Base-by-base conservation (phyloP, 2,113 vertebrate species). In the Coregonus clupeaformis region DNA sequence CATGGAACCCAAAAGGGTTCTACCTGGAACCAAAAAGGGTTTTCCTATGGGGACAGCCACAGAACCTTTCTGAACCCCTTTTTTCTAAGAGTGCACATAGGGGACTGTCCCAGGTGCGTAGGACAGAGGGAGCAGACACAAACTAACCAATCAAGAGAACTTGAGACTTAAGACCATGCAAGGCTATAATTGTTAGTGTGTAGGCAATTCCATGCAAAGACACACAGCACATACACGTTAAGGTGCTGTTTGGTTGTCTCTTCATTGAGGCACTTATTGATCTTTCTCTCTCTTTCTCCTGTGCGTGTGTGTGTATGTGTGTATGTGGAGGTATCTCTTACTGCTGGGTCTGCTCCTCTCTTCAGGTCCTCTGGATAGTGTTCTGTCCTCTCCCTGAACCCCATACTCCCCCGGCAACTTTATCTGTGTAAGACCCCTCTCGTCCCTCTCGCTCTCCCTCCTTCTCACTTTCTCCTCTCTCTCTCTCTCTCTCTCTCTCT, bases 381-480 rank as follows among this genome's bases (percentile, higher is more conserved):
- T 68, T 42, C 66, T 68, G 67, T 22, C 66, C 66, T 68, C 30
- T 68, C 20, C 67, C 67, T 68, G 32, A 65, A 45, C 67, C 36
- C 67, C 20, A 11, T 47, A 20, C 18, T 68, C n/a, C 42, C n/a
- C 20, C 6, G 6, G 67, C 12, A 22, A 18, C 67, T 25, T n/a
- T 47, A 12, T 68, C 42, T 24, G 16, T 47, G 32, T 24, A 27
- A 22, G 25, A 45, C 5, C 16, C 27, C 27, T 29, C 63, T 29
- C 27, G 5, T 30, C 27, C 27, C 27, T 29, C 27, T 29, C 63
- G 3, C 24, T 14, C 27, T 16, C 11, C 6, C 27, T 65, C 30
- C 30, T 36, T 36, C 27, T n/a, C 30, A 36, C 30, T 67, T 14
- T 24, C 9, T 62, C 9, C 64, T 29, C 18, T 16, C 7, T 22